Conservation (phyloP, 2,113 vertebrate species). For the Barnardius zonarius region DNA sequence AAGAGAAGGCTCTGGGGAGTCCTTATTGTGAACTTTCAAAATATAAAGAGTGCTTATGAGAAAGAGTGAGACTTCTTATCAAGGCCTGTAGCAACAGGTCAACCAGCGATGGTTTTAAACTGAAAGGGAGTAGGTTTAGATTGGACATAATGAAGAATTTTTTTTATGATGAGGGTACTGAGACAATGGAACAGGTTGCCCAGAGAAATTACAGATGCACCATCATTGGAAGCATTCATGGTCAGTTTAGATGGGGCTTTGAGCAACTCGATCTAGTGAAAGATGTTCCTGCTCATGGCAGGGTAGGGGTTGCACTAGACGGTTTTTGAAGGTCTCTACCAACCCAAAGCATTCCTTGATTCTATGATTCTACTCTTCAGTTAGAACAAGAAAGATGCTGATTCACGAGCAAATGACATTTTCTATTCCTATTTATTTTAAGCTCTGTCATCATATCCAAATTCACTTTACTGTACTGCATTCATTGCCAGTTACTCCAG, state of each 20-base stretch:
- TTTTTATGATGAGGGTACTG: background rate
- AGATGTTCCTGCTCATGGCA: background rate
- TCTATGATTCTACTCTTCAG: background rate
- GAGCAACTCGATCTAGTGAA: background rate
- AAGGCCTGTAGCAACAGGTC: background rate
- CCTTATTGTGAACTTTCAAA: background rate
- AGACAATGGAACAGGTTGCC: background rate
- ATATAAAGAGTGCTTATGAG: background rate
- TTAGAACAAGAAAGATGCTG: background rate
- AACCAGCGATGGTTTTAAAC: background rate
- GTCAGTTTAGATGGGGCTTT: background rate
- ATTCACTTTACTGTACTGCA: background rate
- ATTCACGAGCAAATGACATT: background rate
- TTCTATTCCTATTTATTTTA: background rate
- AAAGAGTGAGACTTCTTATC: background rate
- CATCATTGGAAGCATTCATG: background rate
- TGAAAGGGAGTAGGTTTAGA: background rate
- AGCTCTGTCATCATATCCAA: background rate
- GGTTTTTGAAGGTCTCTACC: background rate
- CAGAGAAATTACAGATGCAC: background rate
- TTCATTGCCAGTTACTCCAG: background rate
- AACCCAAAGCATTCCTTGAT: background rate
- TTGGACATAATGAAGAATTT: background rate
- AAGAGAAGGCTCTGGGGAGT: background rate
- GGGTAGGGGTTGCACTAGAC: accelerated